A percentile compares a stretch with the other conserved stretches of the same genome.
phyloP scores from a whole-genome alignment of 2,888 invertebrate species.

The Hecatera dysodea region DNA sequence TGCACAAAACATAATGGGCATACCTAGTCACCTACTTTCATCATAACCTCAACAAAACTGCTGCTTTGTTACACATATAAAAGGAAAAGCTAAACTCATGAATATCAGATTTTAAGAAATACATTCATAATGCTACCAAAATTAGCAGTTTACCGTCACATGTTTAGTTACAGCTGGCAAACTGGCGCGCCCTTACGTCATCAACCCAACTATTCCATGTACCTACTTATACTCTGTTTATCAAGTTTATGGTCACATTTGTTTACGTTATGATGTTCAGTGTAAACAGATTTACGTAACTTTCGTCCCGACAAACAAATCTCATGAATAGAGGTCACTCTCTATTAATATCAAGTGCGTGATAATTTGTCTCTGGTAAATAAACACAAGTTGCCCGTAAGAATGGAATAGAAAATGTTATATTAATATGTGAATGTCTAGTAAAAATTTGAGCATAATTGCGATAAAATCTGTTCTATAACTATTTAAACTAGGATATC shows the following conservation, averaged over 20 bases:
- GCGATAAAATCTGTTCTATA: background rate
- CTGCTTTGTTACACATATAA: background rate
- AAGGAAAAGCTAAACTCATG: background rate
- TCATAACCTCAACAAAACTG: background rate
- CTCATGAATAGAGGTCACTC: conserved; percentile 63
- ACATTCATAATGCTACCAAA: conserved; percentile 8
- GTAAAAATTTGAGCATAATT: background rate
- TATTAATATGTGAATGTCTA: conserved; percentile 10
- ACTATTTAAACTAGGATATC: background rate
- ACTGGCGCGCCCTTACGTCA: conserved; percentile 58
- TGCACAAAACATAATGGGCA: background rate
- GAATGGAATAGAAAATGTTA: conserved; percentile 36
- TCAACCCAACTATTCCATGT: conserved; percentile 53
- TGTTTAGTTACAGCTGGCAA: conserved; percentile 33
- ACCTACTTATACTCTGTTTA: conserved; percentile 61
- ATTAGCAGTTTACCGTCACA: conserved; percentile 28
- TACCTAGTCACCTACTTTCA: conserved; percentile 40
- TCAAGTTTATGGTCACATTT: conserved; percentile 76
- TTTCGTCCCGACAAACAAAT: conserved; percentile 53
- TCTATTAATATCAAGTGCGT: conserved; percentile 65
- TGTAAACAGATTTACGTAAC: conserved; percentile 67
- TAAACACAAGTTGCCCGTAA: conserved; percentile 42
- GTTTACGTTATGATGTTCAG: conserved; percentile 69
- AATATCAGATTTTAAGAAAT: background rate
- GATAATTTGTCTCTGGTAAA: conserved; percentile 58